These are phyloP conservation scores for Oenanthe oenanthe DNA, from an alignment of 2,113 vertebrate species.

Conservation along the genomic window DNA sequence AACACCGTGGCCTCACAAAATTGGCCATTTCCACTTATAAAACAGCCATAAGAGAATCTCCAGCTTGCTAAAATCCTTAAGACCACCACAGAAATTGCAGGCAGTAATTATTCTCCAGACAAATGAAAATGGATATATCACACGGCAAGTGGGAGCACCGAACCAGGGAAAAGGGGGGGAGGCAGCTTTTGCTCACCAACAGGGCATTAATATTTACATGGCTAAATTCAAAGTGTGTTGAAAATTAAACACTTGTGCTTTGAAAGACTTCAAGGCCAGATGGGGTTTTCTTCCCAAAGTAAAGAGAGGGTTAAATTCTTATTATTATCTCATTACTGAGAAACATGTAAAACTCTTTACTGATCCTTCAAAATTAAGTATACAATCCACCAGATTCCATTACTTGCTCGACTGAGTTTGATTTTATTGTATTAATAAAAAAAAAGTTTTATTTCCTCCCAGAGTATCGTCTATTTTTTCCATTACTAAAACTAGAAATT, in stretches of 20 bases:
- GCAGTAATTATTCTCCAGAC: not conserved
- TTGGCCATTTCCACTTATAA: not conserved
- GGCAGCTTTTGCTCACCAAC: not conserved
- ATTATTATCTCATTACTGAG: not conserved
- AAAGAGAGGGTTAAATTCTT: not conserved
- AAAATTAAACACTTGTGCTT: not conserved
- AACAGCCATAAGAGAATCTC: not conserved
- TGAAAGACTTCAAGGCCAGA: not conserved
- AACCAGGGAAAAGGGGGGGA: not conserved
- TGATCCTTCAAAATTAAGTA: not conserved
- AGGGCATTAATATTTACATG: not conserved
- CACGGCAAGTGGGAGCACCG: not conserved
- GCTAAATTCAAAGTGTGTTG: not conserved
- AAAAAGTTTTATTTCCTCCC: not conserved
- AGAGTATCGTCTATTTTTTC: slow-evolving; percentile 16
- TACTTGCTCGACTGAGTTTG: not conserved
- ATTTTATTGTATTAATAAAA: slow-evolving; percentile 1
- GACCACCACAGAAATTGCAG: not conserved
- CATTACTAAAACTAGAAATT: not conserved
- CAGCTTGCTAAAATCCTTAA: not conserved
- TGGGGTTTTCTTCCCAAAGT: not conserved
- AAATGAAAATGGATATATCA: not conserved
- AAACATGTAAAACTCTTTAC: not conserved
- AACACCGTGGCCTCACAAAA: not conserved
- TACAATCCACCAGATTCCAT: not conserved